These are phyloP conservation scores for Pollenia labialis DNA, from an alignment of 2,888 invertebrate species.

Conservation along the genomic window DNA sequence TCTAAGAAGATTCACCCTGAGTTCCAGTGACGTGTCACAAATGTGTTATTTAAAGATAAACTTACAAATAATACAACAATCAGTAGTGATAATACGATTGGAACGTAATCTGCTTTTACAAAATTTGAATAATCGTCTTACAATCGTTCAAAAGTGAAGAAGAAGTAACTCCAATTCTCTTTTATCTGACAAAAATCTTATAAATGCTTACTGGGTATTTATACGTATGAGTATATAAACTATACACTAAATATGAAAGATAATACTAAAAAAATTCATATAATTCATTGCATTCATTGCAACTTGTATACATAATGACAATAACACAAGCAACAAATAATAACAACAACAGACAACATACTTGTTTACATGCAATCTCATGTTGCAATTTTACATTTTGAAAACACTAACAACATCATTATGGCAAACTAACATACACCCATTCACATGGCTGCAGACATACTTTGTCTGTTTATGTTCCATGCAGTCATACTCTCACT, in stretches of 20 bases:
- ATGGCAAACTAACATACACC: slow-evolving; percentile 22
- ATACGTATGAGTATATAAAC: not conserved
- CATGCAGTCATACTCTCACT: slow-evolving; percentile 1
- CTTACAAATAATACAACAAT: too few species aligned
- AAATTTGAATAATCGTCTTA: too few species aligned
- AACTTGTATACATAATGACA: slow-evolving; percentile 18
- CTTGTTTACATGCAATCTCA: slow-evolving; percentile 70
- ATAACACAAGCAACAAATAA: slow-evolving; percentile 48
- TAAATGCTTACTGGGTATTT: not conserved
- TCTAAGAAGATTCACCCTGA: too few species aligned
- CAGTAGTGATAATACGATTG: too few species aligned
- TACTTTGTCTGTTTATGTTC: slow-evolving; percentile 13
- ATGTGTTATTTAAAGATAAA: too few species aligned
- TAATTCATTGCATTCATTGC: slow-evolving; percentile 42
- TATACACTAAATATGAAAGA: slow-evolving; percentile 23
- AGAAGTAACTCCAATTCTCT: too few species aligned
- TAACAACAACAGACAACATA: slow-evolving; percentile 56
- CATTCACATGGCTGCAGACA: not conserved
- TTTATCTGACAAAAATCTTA: too few species aligned
- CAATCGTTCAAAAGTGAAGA: too few species aligned
- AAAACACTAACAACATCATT: slow-evolving; percentile 63
- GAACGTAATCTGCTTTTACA: too few species aligned
- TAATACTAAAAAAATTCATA: slow-evolving; percentile 42
- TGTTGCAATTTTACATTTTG: slow-evolving; percentile 67
- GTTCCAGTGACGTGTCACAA: too few species aligned